These are phyloP conservation scores for Saturnia pavonia DNA, from an alignment of 2,888 invertebrate genomes.

Conservation along the genomic window DNA sequence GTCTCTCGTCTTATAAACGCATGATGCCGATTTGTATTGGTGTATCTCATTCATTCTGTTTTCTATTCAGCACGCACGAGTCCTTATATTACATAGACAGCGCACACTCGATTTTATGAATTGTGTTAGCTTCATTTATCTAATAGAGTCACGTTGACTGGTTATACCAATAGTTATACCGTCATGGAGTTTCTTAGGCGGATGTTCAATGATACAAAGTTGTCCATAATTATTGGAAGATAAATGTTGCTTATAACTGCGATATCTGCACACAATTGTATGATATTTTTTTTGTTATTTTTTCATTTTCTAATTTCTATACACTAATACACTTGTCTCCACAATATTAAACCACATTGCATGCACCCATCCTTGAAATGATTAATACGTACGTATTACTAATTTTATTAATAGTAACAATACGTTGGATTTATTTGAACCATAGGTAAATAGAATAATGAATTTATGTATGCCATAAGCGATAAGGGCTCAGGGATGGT, in stretches of 20 bases:
- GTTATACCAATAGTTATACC: background rate
- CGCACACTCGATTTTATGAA: slow-evolving; percentile 58
- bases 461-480: background rate
- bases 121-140: slow-evolving; percentile 51
- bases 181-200: background rate
- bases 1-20: slow-evolving; percentile 76
- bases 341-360: slow-evolving; percentile 1
- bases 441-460: background rate
- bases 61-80: slow-evolving; percentile 77
- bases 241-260: slow-evolving; percentile 73
- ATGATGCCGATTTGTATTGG: slow-evolving; percentile 72
- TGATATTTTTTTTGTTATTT: background rate
- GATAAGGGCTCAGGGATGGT: background rate
- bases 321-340: slow-evolving; percentile 17
- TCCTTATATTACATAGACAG: slow-evolving; percentile 71
- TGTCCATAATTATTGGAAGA: slow-evolving; percentile 67
- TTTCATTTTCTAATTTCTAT: slow-evolving; percentile 46
- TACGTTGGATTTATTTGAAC: background rate
- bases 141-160: slow-evolving; percentile 16
- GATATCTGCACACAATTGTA: slow-evolving; percentile 57
- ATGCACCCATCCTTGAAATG: background rate
- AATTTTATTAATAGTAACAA: background rate
- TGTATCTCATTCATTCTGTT: slow-evolving; percentile 72
- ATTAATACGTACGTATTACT: background rate
- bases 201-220: slow-evolving; percentile 27